These are phyloP conservation scores for Morone chrysops DNA, from an alignment of 2,113 vertebrate genomes.

Conservation along the genomic window DNA sequence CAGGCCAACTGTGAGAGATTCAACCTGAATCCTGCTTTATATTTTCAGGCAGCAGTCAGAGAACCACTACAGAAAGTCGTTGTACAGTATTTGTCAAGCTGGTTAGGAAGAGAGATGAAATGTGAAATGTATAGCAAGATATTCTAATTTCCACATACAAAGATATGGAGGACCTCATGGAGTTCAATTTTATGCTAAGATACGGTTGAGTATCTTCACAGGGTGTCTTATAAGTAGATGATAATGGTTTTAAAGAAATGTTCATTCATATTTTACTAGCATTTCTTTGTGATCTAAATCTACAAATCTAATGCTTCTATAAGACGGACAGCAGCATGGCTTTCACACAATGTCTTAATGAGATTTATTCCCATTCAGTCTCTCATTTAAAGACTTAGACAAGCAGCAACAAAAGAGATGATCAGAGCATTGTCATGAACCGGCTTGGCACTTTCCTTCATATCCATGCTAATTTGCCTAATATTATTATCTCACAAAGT, in stretches of 20 bases:
- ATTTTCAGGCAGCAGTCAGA: slow-evolving; percentile 34
- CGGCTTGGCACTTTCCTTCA: slow-evolving; percentile 67
- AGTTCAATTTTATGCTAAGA: slow-evolving; percentile 32
- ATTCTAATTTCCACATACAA: slow-evolving; percentile 13
- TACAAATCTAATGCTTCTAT: slow-evolving; percentile 9
- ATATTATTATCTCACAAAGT: slow-evolving; percentile 76
- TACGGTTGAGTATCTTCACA: slow-evolving; percentile 13
- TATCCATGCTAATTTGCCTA: slow-evolving; percentile 78
- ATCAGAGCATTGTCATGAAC: slow-evolving; percentile 75
- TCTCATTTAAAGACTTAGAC: slow-evolving; percentile 73
- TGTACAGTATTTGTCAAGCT: slow-evolving; percentile 7
- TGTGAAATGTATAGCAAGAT: neutral
- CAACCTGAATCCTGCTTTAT: slow-evolving; percentile 66
- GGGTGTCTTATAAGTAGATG: slow-evolving; percentile 15
- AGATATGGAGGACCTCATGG: slow-evolving; percentile 16
- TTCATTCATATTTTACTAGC: slow-evolving; percentile 13
- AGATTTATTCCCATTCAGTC: slow-evolving; percentile 78
- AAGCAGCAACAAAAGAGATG: slow-evolving; percentile 73
- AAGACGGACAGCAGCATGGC: slow-evolving; percentile 42
- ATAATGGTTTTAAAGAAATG: slow-evolving; percentile 29
- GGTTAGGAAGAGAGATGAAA: slow-evolving; percentile 20
- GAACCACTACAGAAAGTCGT: slow-evolving; percentile 29
- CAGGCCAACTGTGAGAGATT: slow-evolving; percentile 64
- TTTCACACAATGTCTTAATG: slow-evolving; percentile 74
- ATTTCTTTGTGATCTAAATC: slow-evolving; percentile 52